Base-by-base conservation (phyloP, 2,797 vertebrate species). In the Alca torda region DNA sequence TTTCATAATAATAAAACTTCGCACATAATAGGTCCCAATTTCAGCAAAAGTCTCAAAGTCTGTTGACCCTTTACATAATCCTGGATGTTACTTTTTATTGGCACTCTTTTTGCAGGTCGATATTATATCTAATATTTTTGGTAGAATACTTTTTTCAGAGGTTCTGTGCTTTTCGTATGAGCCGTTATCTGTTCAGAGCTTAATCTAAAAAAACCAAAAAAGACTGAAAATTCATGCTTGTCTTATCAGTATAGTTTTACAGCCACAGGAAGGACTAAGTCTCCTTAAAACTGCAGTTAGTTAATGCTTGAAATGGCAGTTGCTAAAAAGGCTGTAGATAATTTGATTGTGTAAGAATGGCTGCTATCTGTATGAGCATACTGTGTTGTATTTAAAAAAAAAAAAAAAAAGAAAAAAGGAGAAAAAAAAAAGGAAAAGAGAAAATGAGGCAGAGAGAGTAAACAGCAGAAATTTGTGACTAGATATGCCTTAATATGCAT, bases 191-290 rank as follows among this genome's bases (percentile, higher is more conserved):
- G 5, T 60, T 89, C 68, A 67, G 25, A 54, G 35, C 25, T 92
- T 85, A 85, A 91, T 89, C 33, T 89, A 33, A 13, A 57, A 67
- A 61, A 30, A n/a, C n/a, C n/a, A n/a, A 48, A n/a, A 39, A 54
- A 41, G 5, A 16, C 35, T 33, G 7, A 78, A 81, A 90, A 82
- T 39, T 77, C 37, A 41, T 39, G 14, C 68, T 60, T 70, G 6
- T 39, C 50, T 89, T 90, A 79, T 82, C 69, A 80, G 45, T 54
- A n/a, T 28, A 51, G 11, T 72, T 94, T 90, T 84, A 80, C 9
- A 77, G 28, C 13, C 18, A 33, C 26, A 54, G 39, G 31, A 87
- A 76, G 30, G 24, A 61, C 37, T 77, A 39, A 82, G 59, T 79
- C 37, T 85, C 31, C 51, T 57, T 87, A 76, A 84, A 89, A 78